These are phyloP conservation scores for Coturnix japonica DNA, from an alignment of 2,113 vertebrate genomes.

Conservation along the genomic window DNA sequence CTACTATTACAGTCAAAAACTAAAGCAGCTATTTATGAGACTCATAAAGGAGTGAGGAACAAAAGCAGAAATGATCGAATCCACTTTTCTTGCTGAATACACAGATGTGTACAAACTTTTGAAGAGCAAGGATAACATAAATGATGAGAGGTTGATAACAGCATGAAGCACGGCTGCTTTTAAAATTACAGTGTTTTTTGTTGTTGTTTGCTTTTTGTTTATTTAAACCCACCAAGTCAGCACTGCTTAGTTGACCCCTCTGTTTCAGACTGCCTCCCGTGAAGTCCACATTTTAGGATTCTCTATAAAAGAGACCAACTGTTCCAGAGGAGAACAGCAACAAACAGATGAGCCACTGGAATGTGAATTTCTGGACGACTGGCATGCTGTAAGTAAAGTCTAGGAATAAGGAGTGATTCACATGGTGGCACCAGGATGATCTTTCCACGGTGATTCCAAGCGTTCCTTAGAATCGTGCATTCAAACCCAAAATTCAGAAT, in stretches of 20 bases:
- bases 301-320: conserved; percentile 57
- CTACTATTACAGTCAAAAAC: background rate
- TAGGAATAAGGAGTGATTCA: background rate
- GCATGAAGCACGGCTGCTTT: background rate
- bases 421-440: background rate
- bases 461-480: background rate
- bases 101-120: background rate
- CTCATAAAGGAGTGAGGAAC: background rate
- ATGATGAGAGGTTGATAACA: background rate
- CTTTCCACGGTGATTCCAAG: background rate
- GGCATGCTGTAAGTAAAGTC: conserved; percentile 37
- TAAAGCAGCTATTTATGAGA: background rate
- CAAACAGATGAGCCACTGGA: background rate
- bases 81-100: background rate
- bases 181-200: background rate
- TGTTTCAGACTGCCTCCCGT: conserved; percentile 36
- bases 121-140: background rate
- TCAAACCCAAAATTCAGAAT: background rate
- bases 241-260: background rate
- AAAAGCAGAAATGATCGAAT: background rate
- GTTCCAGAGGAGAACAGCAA: background rate
- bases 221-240: background rate
- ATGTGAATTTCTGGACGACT: conserved; percentile 51
- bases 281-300: conserved; percentile 47
- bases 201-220: background rate